Evolutionary conservation across 2,797 vertebrate genomes (phyloP).

Genomic region (Alosa sapidissima): DNA sequence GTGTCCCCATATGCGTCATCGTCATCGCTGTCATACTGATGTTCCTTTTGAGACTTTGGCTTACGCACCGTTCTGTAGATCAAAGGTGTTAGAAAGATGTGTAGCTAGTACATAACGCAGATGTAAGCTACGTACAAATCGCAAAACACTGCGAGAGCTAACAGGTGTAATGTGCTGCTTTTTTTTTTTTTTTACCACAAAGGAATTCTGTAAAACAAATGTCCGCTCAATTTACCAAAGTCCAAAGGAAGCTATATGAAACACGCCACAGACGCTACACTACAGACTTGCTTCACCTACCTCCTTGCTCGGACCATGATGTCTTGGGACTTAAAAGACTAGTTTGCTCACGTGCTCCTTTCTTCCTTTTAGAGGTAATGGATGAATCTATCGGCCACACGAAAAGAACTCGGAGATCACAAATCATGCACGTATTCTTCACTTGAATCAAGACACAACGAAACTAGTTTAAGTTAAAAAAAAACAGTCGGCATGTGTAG

Average conservation of each 20-base stretch:
- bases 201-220: too few species aligned
- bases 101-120: not conserved
- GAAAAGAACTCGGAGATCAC: not conserved
- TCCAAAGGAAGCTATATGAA: not conserved
- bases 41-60: slow-evolving; percentile 51
- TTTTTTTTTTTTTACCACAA: too few species aligned
- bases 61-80: slow-evolving; percentile 54
- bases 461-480: not conserved
- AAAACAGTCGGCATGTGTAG: not conserved
- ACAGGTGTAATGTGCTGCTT: too few species aligned
- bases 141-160: too few species aligned
- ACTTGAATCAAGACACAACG: not conserved
- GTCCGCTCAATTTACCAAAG: not conserved
- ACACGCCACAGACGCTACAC: not conserved
- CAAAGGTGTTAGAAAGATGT: not conserved
- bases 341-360: not conserved
- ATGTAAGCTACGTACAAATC: too few species aligned
- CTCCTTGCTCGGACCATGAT: slow-evolving; percentile 71
- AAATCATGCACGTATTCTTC: not conserved
- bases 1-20: slow-evolving; percentile 64
- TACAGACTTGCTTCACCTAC: slow-evolving; percentile 47
- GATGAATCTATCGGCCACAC: not conserved
- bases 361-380: not conserved
- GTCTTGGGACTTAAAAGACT: not conserved
- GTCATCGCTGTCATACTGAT: slow-evolving; percentile 69